Percentiles rank a stretch among this genome's conserved stretches.
These are phyloP conservation scores for Agonum fuliginosum DNA, from an alignment of 2,888 invertebrate species.

Conservation along the genomic window DNA sequence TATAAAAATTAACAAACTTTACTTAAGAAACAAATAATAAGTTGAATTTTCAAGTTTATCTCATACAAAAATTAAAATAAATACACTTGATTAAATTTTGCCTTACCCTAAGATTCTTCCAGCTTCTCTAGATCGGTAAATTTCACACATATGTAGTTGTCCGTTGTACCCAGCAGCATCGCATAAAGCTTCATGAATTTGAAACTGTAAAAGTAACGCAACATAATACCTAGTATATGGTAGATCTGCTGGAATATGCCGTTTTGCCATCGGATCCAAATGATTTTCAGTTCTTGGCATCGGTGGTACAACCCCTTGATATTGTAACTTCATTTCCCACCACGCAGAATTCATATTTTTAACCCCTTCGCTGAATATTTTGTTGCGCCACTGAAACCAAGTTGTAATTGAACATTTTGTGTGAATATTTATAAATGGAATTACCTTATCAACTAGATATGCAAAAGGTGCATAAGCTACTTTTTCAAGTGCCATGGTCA, in stretches of 20 bases:
- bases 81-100: background rate
- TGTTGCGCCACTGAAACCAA: conserved; percentile 84
- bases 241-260: conserved; percentile 86
- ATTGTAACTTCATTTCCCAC: conserved; percentile 84
- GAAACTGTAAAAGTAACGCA: conserved; percentile 88
- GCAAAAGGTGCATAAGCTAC: conserved; percentile 87
- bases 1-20: no score
- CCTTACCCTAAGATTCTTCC: conserved; percentile 83
- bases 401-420: conserved; percentile 7
- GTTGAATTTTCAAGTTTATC: no score
- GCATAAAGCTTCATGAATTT: conserved; percentile 87
- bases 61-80: no score
- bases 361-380: conserved; percentile 84
- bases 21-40: no score
- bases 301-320: conserved; percentile 86
- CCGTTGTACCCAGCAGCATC: conserved; percentile 81
- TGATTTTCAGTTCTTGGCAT: conserved; percentile 81
- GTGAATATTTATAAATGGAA: conserved; percentile 36
- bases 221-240: conserved; percentile 87
- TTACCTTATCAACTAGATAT: conserved; percentile 85
- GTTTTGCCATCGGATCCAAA: conserved; percentile 90
- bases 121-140: conserved; percentile 87
- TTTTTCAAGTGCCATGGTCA: conserved; percentile 87
- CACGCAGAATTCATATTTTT: conserved; percentile 82
- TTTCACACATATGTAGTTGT: conserved; percentile 87